Conservation (phyloP, 2,797 vertebrate species). For the Numenius phaeopus region DNA sequence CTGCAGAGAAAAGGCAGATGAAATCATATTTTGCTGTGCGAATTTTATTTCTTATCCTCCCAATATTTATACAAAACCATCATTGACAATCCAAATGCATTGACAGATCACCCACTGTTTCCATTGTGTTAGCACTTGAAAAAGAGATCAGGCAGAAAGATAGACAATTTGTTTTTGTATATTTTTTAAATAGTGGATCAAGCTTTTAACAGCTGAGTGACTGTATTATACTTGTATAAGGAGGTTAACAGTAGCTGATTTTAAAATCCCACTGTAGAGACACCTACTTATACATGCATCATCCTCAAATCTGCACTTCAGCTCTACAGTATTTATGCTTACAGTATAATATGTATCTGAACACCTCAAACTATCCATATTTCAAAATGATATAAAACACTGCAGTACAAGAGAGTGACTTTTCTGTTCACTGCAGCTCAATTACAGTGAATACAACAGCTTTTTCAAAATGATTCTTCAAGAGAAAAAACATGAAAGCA, state of each 20-base stretch:
- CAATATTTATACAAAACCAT: conserved; percentile 88
- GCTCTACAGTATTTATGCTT: conserved; percentile 37
- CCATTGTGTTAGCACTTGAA: conserved; percentile 83
- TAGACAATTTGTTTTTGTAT: conserved; percentile 86
- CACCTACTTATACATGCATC: conserved; percentile 62
- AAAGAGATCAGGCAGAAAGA: conserved; percentile 87
- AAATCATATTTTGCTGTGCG: conserved; percentile 85
- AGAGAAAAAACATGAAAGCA: conserved; percentile 35
- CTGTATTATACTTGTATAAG: conserved; percentile 80
- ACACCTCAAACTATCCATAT: conserved; percentile 51
- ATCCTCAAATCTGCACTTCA: conserved; percentile 71
- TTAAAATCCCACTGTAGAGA: conserved; percentile 69
- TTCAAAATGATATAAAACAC: conserved; percentile 63
- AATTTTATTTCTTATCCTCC: conserved; percentile 86
- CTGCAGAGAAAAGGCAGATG: conserved; percentile 86
- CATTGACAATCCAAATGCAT: conserved; percentile 86
- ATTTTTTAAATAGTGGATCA: conserved; percentile 83
- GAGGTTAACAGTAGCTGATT: conserved; percentile 72
- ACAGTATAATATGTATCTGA: conserved; percentile 49
- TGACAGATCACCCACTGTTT: conserved; percentile 87
- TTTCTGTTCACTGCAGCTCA: conserved; percentile 55
- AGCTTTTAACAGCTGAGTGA: conserved; percentile 83
- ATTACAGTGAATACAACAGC: conserved; percentile 41
- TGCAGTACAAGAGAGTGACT: conserved; percentile 47
- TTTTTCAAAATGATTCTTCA: conserved; percentile 45